Base-by-base conservation (phyloP, 2,113 vertebrate genomes). In the Antechinus stuartii region DNA sequence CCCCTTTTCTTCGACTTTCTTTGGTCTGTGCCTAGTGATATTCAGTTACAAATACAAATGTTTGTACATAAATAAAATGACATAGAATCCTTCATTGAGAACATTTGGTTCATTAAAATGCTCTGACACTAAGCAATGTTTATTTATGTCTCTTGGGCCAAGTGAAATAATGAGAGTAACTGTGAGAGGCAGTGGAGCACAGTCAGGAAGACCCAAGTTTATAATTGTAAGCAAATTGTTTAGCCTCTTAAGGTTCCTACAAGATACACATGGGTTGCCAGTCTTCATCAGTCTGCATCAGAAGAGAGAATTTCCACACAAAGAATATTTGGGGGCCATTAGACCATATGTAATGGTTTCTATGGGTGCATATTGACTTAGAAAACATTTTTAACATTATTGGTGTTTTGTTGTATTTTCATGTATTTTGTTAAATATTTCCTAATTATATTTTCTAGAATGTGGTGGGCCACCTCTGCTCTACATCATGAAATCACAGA, bases 1-100 rank as follows among this genome's bases (percentile, higher is more conserved):
- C 97, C 96, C 94, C 95, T 97, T 94, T 95, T 96, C n/a, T 42
- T 84, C 19, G 91, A 92, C 95, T 95, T 93, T 93, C 94, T 92
- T 97, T 95, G 93, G 95, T 96, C 95, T 76, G 2, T 56, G 84
- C 47, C 92, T 93, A 89, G 22, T 55, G 35, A 94, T 95, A 97
- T 97, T 94, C 92, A 97, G 96, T 97, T 96, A 94, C 93, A 23
- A 50, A 42, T n/a, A 89, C 35, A 95, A 96, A 94, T 61, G 46
- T 52, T 96, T 50, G 91, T 61, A 35, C 10, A 91, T 55, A 95
- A 95, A 90, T 91, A 97, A 96, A 95, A 42, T 84, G 84, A 57
- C 49, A 89, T 6, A 61, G 25, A 76, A 91, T 90, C 91, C 93
- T 94, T 93, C 95, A 57, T 94, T 95, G 93, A 94, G 94, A 53